Evolutionary conservation across 1,140 invertebrate species (phyloP).

Genomic region (Pissodes strobi): DNA sequence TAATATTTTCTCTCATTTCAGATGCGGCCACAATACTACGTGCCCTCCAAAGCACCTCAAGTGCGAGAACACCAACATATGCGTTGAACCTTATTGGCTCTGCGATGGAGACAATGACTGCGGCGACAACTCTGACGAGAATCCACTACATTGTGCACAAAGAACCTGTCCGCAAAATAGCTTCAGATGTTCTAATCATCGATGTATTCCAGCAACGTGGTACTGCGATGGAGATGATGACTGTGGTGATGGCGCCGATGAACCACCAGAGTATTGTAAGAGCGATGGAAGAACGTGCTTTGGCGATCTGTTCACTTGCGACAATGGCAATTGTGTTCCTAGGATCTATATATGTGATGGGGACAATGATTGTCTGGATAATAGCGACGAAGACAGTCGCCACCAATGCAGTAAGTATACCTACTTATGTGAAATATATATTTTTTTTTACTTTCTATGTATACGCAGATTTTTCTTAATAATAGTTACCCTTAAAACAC

Average conservation of each 20-base stretch:
- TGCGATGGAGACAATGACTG: slow-evolving; percentile 95
- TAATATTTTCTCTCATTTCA: too few relatives aligned
- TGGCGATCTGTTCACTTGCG: slow-evolving; percentile 92
- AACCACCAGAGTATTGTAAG: slow-evolving; percentile 89
- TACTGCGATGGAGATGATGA: slow-evolving; percentile 85
- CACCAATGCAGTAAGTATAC: slow-evolving; percentile 83
- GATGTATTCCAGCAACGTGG: slow-evolving; percentile 91
- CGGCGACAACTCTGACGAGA: slow-evolving; percentile 94
- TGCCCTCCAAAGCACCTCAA: slow-evolving; percentile 87
- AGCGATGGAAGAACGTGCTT: slow-evolving; percentile 94
- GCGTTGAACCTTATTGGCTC: slow-evolving; percentile 93
- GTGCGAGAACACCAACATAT: slow-evolving; percentile 92
- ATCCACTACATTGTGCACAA: slow-evolving; percentile 84
- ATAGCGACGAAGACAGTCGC: slow-evolving; percentile 86
- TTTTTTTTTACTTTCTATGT: too few relatives aligned
- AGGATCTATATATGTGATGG: slow-evolving; percentile 97
- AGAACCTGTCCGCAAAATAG: slow-evolving; percentile 89
- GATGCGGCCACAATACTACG: slow-evolving; percentile 83
- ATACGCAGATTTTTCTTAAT: too few relatives aligned
- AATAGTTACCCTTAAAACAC: too few relatives aligned
- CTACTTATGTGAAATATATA: too few relatives aligned
- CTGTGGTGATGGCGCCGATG: slow-evolving; percentile 87
- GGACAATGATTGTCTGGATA: slow-evolving; percentile 92
- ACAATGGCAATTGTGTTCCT: slow-evolving; percentile 96
- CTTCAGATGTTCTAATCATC: slow-evolving; percentile 84